These are phyloP conservation scores for Triops longicaudatus DNA, from an alignment of 1,140 invertebrate species.

Conservation along the genomic window DNA sequence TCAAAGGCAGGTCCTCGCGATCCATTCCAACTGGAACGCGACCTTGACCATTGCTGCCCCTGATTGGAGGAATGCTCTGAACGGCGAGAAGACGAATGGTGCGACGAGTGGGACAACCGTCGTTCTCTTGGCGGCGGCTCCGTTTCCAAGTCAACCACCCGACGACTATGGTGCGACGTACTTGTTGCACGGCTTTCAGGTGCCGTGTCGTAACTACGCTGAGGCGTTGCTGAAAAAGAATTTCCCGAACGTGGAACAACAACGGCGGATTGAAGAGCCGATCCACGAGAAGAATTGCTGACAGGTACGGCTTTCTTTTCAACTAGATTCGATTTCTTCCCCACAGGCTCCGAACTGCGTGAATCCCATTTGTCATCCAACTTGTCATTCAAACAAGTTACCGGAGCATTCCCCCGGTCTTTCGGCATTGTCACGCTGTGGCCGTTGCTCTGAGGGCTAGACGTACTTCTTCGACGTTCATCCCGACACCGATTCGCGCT, in stretches of 20 bases:
- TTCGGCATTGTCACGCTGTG: not conserved
- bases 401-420: not conserved
- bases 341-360: not conserved
- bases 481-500: not conserved
- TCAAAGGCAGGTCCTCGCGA: not conserved
- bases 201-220: not conserved
- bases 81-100: not conserved
- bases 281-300: not conserved
- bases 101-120: not conserved
- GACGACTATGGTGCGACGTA: not conserved
- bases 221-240: not conserved
- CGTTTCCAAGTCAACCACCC: not conserved
- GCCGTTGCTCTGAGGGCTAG: not conserved
- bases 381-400: not conserved
- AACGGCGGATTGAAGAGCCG: not conserved
- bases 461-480: not conserved
- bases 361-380: not conserved
- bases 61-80: not conserved
- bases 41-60: not conserved
- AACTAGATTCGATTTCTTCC: not conserved
- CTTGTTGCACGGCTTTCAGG: not conserved
- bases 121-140: not conserved
- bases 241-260: not conserved
- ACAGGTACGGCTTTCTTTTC: not conserved
- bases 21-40: not conserved